Evolutionary conservation across 2,888 invertebrate species (phyloP), one percentile per base, ranked within the genome.

Genomic region (Calameuta filiformis): DNA sequence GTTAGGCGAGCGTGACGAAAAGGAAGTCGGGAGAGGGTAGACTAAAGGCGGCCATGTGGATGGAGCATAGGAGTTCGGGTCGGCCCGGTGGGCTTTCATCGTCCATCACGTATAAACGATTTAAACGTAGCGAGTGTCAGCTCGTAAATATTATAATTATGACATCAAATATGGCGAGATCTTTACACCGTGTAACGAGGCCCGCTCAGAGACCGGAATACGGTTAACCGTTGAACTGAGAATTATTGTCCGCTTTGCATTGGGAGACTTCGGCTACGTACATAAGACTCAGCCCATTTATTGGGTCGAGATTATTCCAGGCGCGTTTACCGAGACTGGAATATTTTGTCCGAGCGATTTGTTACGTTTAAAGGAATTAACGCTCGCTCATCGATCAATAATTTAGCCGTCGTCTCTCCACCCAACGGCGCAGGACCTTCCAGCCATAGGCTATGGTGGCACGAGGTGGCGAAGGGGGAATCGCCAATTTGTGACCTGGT

Each of bases 121-220:
- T 87, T 82, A 83, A 86, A 84, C 85, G 86, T 87, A 85, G 80
- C 82, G 80, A 84, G 84, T 85, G 84, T 83, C 86, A 80, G 82
- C 82, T 83, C 83, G 84, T 83, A 86, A 86, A 86, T 87, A 86
- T 86, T 87, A 84, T 87, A 86, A 86, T 87, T 84, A 86, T 82
- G 84, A 85, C 83, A 86, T 85, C 87, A 84, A 86, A 87, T 83
- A 86, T 83, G 83, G 82, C 80, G 83, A 86, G 83, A 83, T 87
- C 81, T 86, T 85, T 82, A 81, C 82, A 83, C 80, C 81, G 79
- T 80, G 83, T 85, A 86, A 86, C 86, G 84, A 86, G 85, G 79
- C 77, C 68, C 81, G 79, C 76, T 80, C 77, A 73, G 75, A 76
- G 79, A 80, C 77, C 78, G 81, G 80, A 79, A 80, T 83, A 82